Evolutionary conservation across 2,113 vertebrate genomes (phyloP).

Genomic region (Rhynchomys soricoides): DNA sequence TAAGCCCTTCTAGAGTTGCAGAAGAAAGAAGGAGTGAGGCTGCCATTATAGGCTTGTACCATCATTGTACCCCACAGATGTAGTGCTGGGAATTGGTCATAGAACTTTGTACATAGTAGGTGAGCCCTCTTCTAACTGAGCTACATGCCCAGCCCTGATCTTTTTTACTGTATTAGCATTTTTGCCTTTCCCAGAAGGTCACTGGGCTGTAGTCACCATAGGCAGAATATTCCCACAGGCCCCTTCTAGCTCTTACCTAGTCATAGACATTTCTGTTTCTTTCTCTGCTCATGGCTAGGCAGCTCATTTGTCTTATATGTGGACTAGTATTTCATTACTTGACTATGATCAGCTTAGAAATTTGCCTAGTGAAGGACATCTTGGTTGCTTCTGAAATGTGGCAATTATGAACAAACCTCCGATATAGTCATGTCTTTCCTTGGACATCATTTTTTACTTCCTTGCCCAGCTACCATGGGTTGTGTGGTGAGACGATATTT

Average conservation of each 20-base stretch:
- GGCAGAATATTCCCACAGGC: background rate
- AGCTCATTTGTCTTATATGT: background rate
- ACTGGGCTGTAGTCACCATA: background rate
- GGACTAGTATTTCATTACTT: background rate
- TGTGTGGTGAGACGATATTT: background rate
- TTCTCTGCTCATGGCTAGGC: background rate
- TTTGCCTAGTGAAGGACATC: background rate
- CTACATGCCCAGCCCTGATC: background rate
- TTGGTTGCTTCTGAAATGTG: background rate
- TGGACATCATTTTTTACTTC: background rate
- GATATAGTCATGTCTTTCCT: background rate
- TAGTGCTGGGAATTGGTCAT: background rate
- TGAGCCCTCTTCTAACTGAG: background rate
- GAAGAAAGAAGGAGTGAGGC: background rate
- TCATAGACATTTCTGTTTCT: background rate
- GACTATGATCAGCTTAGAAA: background rate
- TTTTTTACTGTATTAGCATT: background rate
- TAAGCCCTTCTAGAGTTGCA: background rate
- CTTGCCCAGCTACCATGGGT: background rate
- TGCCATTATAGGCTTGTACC: background rate
- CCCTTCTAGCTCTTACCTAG: background rate
- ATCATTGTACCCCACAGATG: no score
- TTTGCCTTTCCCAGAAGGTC: background rate
- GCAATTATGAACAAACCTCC: background rate
- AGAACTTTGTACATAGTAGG: background rate